Conservation (phyloP, 2,888 invertebrate species). For the Microctonus aethiopoides region DNA sequence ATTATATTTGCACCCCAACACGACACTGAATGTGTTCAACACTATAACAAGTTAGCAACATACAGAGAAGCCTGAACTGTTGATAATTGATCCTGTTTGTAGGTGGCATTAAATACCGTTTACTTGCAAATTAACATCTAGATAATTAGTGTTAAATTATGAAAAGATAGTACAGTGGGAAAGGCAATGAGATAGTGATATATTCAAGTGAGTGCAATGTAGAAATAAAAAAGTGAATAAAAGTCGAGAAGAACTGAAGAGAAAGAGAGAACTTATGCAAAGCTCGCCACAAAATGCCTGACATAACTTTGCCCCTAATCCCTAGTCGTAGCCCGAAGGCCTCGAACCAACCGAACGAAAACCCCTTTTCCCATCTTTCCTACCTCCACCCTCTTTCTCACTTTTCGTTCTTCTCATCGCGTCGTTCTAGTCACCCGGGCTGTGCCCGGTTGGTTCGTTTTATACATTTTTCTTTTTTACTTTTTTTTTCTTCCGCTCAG, state of each 20-base stretch:
- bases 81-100: too few species aligned
- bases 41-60: too few species aligned
- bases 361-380: constrained; percentile 35
- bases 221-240: constrained; percentile 14
- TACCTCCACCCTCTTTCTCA: constrained; percentile 11
- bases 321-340: constrained; percentile 46
- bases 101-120: too few species aligned
- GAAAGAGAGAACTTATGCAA: constrained; percentile 59
- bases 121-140: constrained; percentile 51
- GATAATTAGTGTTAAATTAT: constrained; percentile 52
- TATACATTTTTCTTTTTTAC: constrained; percentile 39
- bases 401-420: constrained; percentile 12
- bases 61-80: too few species aligned
- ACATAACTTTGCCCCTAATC: constrained; percentile 61
- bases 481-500: constrained; percentile 41
- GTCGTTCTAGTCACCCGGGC: constrained; percentile 23
- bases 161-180: constrained; percentile 42
- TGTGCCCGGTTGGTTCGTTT: constrained; percentile 38
- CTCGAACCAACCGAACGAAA: constrained; percentile 47
- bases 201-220: constrained; percentile 28
- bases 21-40: too few species aligned
- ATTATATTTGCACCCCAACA: too few species aligned
- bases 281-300: constrained; percentile 60
- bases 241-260: constrained; percentile 29
- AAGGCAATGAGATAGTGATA: too few species aligned